Base-by-base conservation (phyloP, 2,888 invertebrate genomes). In the Amblyteles armatorius region DNA sequence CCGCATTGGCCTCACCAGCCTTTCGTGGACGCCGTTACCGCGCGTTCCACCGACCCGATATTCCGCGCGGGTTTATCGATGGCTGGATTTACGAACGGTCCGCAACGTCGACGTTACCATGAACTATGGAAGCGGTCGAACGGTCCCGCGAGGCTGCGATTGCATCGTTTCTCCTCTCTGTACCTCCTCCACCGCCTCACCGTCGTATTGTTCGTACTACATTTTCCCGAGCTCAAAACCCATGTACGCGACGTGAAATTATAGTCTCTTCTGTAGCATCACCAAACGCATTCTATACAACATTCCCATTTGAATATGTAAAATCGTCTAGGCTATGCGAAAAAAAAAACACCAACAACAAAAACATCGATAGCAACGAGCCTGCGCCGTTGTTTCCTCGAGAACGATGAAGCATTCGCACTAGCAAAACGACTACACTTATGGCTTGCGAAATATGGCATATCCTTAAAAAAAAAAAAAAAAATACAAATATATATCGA, bases 11-110 rank as follows among this genome's bases (percentile, higher is more conserved):
- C 67, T 40, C 73, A 29, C 60, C 22, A 29, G 60, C 36, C 55
- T 60, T 44, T 44, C 40, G 52, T 22, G 48, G 48, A 26, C 33
- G 36, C 74, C 68, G 69, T 76, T 82, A 69, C 60, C 36, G 72
- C 26, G 44, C 44, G 44, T 76, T 68, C 69, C 76, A 60, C 26
- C 60, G 48, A 48, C 57, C 55, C 84, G 87, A 86, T 87, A 87
- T 86, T 85, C 85, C 82, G 67, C 68, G 19, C 57, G 73, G 79
- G 82, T 87, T 85, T 87, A 87, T 87, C 87, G 86, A 86, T 82
- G 87, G 67, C 63, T 76, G 79, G 82, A 87, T 87, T 87, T 87
- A 88, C 87, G 88, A 86, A 79, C 84, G 83, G 78, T 60, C 26
- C 60, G 79, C 76, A 67, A 72, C 84, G 84, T 83, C 86, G 79